Evolutionary conservation across 2,113 vertebrate genomes (phyloP), one percentile per base, ranked within the genome.

Genomic region (Phalacrocorax pelagicus): DNA sequence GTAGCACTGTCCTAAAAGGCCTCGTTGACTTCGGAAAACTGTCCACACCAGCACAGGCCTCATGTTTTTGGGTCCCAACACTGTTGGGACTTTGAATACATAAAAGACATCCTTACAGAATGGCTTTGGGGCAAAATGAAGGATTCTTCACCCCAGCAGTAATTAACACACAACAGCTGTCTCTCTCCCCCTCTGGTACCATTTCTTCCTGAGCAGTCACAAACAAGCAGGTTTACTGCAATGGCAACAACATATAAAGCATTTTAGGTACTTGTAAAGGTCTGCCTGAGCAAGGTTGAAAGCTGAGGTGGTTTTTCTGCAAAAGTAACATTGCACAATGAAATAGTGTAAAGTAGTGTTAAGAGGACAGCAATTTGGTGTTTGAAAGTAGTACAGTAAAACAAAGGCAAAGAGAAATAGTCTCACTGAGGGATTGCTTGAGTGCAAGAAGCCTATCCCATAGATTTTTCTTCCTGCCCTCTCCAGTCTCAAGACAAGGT

Each of bases 401-500:
- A 84, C 1, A 6, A 65, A 70, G 12, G 38, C 11, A 85, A 92
- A 58, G 21, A 79, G 51, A 75, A 82, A 38, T 4, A 36, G 19
- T 44, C 47, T 61, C 36, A 29, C 11, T n/a, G n/a, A 46, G 26
- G 9, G 84, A 49, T 34, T 55, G 20, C 34, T 40, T 36, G 22
- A 58, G 8, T 66, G n/a, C 21, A 73, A 66, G 51, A 70, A 34
- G 21, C 29, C 26, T 77, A 3, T 9, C 9, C 16, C 12, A 38
- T 0, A 51, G 27, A 19, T 74, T 59, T 74, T 71, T 71, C n/a
- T 27, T 89, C 6, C n/a, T 1, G 0, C 2, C 6, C 6, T 23
- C 5, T 71, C 63, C 3, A 4, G 6, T 4, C 19, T 24, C 0
- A 0, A 86, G 17, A 32, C 16, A 71, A 69, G 8, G 12, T 38